A percentile compares a stretch with the other conserved stretches of the same genome.
These are phyloP conservation scores for Polypterus senegalus DNA, from an alignment of 2,113 vertebrate genomes.

Conservation along the genomic window DNA sequence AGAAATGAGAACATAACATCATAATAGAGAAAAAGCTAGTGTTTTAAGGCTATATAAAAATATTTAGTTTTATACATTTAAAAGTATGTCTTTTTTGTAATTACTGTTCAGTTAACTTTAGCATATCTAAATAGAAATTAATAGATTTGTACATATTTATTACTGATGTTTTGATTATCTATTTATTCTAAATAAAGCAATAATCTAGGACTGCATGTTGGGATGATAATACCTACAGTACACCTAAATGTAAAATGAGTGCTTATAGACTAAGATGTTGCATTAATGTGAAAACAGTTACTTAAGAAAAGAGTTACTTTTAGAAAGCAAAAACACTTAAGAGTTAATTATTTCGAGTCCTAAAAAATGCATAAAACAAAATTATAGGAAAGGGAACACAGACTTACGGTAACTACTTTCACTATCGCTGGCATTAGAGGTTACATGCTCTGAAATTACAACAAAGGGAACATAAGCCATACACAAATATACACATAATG, in stretches of 20 bases:
- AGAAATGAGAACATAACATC: no score
- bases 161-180: no score
- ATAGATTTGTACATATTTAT: no score
- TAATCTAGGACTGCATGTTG: not conserved
- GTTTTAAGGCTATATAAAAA: no score
- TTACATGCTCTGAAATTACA: slow-evolving; percentile 89
- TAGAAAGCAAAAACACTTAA: no score
- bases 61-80: no score
- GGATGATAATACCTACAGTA: not conserved
- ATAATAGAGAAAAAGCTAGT: no score
- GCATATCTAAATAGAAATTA: no score
- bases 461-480: slow-evolving; percentile 65
- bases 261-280: slow-evolving; percentile 5
- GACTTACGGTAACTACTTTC: slow-evolving; percentile 99
- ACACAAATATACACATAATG: slow-evolving; percentile 23
- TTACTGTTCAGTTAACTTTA: no score
- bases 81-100: no score
- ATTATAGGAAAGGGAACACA: slow-evolving; percentile 30
- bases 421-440: slow-evolving; percentile 98
- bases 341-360: not conserved
- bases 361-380: slow-evolving; percentile 20
- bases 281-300: not conserved
- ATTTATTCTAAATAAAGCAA: not conserved
- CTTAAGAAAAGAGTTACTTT: no score
- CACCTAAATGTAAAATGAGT: not conserved